Evolutionary conservation across 2,113 vertebrate genomes (phyloP).

Genomic region (Mesitornis unicolor): DNA sequence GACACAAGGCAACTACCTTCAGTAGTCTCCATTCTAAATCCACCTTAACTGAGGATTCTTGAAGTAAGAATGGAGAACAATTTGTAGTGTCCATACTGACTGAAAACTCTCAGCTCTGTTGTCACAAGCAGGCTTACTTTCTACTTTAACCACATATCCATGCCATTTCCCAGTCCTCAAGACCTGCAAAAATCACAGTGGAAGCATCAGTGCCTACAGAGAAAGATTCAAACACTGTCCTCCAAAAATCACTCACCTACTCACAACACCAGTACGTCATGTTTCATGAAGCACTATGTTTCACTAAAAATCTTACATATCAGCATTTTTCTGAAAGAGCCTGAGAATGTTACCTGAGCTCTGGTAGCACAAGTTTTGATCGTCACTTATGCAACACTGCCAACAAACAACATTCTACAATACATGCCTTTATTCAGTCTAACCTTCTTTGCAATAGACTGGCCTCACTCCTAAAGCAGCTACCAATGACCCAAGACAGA

Average conservation of each 20-base stretch:
- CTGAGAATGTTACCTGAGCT: not conserved
- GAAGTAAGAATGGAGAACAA: not conserved
- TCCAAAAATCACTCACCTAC: not conserved
- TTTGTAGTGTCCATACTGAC: not conserved
- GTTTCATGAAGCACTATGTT: not conserved
- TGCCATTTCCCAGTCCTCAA: not conserved
- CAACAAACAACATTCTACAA: not conserved
- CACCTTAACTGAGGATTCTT: not conserved
- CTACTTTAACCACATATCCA: not conserved
- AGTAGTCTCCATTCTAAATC: not conserved
- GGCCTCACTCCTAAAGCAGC: not conserved
- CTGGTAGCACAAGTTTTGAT: not conserved
- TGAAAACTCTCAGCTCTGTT: not conserved
- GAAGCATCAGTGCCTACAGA: not conserved
- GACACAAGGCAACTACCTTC: not conserved
- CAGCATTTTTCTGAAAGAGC: not conserved
- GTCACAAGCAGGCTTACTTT: not conserved
- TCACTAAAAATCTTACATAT: not conserved
- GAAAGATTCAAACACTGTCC: not conserved
- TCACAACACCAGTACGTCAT: accelerated
- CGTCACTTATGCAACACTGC: not conserved
- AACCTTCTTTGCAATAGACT: not conserved
- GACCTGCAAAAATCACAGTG: not conserved
- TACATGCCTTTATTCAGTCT: not conserved
- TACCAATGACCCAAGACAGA: not conserved